A percentile compares a stretch with the other conserved stretches of the same genome.
Evolutionary conservation across 92 coral and sea anemone species (phyloP).

Genomic region (Metridium senile): DNA sequence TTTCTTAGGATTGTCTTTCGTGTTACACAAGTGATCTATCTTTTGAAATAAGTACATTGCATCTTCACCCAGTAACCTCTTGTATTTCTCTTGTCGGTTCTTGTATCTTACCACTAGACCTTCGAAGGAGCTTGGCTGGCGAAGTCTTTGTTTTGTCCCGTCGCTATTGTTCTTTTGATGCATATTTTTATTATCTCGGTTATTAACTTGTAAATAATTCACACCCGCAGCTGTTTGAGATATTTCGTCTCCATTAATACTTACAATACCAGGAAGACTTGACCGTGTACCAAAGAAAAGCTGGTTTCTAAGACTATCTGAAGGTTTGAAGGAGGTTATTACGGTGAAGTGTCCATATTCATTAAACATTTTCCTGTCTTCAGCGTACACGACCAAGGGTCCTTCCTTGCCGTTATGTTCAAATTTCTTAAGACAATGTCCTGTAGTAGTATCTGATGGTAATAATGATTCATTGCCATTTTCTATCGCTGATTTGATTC

Average conservation of each 20-base stretch:
- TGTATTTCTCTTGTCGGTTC: conserved; percentile 49
- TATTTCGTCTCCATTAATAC: not conserved
- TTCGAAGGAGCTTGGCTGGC: conserved; percentile 67
- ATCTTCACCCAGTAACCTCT: conserved; percentile 48
- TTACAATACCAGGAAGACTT: not conserved
- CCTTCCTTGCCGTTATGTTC: conserved; percentile 86
- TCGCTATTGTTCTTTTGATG: conserved; percentile 30
- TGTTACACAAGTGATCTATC: conserved; percentile 58
- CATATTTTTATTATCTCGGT: not conserved
- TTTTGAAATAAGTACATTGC: conserved; percentile 57
- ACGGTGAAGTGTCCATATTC: conserved; percentile 64
- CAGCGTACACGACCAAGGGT: conserved; percentile 84
- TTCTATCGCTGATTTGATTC: conserved; percentile 81
- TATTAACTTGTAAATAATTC: not conserved
- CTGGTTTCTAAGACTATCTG: conserved; percentile 72
- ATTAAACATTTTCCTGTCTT: conserved; percentile 50
- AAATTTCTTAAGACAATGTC: conserved; percentile 74
- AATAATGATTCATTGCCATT: conserved; percentile 79
- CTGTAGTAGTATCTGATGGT: conserved; percentile 69
- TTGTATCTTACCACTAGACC: conserved; percentile 63
- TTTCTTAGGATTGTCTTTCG: conserved; percentile 36
- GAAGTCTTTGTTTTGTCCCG: conserved; percentile 10
- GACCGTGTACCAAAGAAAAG: conserved; percentile 62
- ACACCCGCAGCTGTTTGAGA: not conserved
- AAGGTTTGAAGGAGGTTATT: conserved; percentile 69